phyloP scores from a whole-genome alignment of 1,140 invertebrate species.

The Centruroides sculpturatus region DNA sequence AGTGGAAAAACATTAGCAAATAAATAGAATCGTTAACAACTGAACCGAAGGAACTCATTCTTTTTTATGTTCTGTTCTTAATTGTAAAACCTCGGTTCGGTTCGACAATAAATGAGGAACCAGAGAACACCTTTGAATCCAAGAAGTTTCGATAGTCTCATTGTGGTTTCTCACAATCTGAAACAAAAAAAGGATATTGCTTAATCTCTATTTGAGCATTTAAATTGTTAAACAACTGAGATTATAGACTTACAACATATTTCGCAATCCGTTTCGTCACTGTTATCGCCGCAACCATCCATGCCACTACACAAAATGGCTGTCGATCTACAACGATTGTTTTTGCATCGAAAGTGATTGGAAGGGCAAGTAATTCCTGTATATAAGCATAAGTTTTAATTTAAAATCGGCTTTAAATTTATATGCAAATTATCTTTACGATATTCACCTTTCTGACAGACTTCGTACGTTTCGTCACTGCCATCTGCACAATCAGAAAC shows the following conservation, averaged over 20 bases:
- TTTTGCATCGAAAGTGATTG: constrained; percentile 61
- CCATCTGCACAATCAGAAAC: constrained; percentile 67
- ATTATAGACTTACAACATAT: constrained; percentile 60
- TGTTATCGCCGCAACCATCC: constrained; percentile 78
- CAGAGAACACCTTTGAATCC: no score
- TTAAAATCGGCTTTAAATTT: background rate
- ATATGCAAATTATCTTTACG: background rate
- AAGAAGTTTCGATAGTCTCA: no score
- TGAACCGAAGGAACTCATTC: no score
- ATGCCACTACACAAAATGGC: constrained; percentile 71
- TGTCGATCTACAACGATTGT: constrained; percentile 69
- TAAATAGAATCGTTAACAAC: no score
- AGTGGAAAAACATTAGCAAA: no score
- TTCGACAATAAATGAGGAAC: no score
- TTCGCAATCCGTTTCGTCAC: constrained; percentile 63
- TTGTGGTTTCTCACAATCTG: no score
- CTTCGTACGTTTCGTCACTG: constrained; percentile 61
- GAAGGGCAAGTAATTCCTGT: constrained; percentile 11
- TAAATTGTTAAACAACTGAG: no score
- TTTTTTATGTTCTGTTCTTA: no score
- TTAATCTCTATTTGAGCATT: no score
- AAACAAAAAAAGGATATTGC: no score
- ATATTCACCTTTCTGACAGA: constrained; percentile 37
- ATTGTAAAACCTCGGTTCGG: no score
- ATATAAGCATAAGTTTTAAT: background rate